A percentile compares a stretch with the other conserved stretches of the same genome.
Conservation (phyloP, 2,113 vertebrate genomes). For the Cryptomyrus ogoouensis region DNA sequence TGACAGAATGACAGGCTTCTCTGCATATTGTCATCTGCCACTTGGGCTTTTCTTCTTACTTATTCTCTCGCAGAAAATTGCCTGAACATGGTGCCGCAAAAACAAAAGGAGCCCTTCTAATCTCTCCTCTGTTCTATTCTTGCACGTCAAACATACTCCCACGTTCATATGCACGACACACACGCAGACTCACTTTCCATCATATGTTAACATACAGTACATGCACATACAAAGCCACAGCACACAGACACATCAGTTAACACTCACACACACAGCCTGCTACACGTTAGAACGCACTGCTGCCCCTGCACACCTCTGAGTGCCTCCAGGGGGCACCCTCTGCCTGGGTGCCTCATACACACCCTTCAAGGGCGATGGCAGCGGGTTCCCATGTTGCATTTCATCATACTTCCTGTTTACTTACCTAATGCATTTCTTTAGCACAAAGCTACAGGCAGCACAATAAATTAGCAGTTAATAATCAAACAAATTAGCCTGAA, state of each 20-base stretch:
- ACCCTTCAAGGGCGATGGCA: constrained; percentile 16
- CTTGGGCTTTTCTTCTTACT: background rate
- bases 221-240: constrained; percentile 17
- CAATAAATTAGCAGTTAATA: constrained; percentile 65
- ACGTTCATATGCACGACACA: background rate
- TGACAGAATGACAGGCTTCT: constrained; percentile 6
- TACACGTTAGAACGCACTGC: constrained; percentile 17
- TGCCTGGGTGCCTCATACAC: constrained; percentile 44
- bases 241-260: background rate
- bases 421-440: constrained; percentile 60
- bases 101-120: background rate
- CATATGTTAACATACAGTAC: constrained; percentile 21
- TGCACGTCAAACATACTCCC: constrained; percentile 10
- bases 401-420: constrained; percentile 40
- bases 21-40: background rate
- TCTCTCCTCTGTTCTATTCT: constrained; percentile 9
- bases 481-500: constrained; percentile 36
- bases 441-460: constrained; percentile 56
- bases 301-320: constrained; percentile 2
- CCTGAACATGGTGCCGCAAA: background rate
- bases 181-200: constrained; percentile 12
- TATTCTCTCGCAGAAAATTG: background rate
- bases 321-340: constrained; percentile 24
- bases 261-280: background rate
- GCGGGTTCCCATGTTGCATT: constrained; percentile 35